Percentiles rank a stretch among this genome's conserved stretches.
Conservation (phyloP, 2,797 vertebrate species). For the Lophotriccus pileatus region DNA sequence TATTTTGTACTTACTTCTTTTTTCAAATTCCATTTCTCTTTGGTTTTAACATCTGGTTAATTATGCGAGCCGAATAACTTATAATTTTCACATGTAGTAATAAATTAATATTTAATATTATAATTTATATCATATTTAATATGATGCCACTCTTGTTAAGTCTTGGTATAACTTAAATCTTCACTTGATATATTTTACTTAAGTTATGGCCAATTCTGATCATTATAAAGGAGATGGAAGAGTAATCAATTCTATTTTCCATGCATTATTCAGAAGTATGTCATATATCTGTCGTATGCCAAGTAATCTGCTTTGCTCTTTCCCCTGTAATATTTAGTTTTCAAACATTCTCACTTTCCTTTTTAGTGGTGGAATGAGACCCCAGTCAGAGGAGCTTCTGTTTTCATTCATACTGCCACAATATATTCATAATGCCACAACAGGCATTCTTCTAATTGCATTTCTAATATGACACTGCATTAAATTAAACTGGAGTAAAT, state of each 20-base stretch:
- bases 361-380: background rate
- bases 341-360: background rate
- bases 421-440: too few species aligned
- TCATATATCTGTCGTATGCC: background rate
- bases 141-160: background rate
- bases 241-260: conserved; percentile 23
- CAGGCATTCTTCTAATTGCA: conserved; percentile 16
- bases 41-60: background rate
- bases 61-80: background rate
- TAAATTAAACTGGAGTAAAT: conserved; percentile 1
- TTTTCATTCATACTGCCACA: background rate
- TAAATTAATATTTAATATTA: background rate
- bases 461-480: background rate
- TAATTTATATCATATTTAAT: background rate
- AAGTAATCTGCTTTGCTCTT: conserved; percentile 1
- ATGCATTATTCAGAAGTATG: conserved; percentile 12
- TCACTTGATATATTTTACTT: conserved; percentile 34
- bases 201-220: conserved; percentile 44
- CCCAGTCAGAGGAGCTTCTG: background rate
- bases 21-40: background rate
- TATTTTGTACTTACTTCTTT: background rate
- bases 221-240: conserved; percentile 5
- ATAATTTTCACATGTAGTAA: background rate
- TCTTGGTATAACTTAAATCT: background rate
- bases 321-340: conserved; percentile 6